These are phyloP conservation scores for Scomber japonicus DNA, from an alignment of 2,113 vertebrate species.

Conservation along the genomic window DNA sequence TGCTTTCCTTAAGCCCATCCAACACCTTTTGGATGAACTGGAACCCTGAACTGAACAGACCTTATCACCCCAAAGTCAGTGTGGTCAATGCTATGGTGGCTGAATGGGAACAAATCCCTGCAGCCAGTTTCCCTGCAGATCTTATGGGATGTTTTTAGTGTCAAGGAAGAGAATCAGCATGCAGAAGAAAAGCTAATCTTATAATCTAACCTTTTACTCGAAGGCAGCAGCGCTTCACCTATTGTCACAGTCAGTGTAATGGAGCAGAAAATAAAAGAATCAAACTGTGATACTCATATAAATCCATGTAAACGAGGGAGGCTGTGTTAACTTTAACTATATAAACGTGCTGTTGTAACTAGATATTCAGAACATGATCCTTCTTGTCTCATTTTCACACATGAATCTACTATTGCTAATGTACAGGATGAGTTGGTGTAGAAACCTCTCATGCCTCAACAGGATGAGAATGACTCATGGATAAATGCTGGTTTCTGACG, in stretches of 20 bases:
- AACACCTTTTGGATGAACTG: neutral
- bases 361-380: conserved; percentile 36
- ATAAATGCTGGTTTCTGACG: conserved; percentile 29
- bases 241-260: neutral
- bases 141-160: too few species aligned
- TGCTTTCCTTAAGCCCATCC: too few species aligned
- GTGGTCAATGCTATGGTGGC: neutral
- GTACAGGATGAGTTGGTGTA: neutral
- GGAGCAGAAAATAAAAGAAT: neutral
- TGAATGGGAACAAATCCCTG: neutral
- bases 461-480: conserved; percentile 74
- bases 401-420: conserved; percentile 20
- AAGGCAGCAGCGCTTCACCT: neutral
- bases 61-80: too few species aligned
- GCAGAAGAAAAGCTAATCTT: neutral
- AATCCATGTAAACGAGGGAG: neutral
- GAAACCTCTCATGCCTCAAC: conserved; percentile 71
- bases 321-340: neutral
- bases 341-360: neutral
- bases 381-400: conserved; percentile 35
- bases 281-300: neutral
- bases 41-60: neutral
- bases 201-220: conserved; percentile 4
- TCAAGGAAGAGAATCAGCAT: neutral
- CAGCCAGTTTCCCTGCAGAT: neutral